Evolutionary conservation across 2,113 vertebrate species (phyloP).

Genomic region (Dipodomys spectabilis): DNA sequence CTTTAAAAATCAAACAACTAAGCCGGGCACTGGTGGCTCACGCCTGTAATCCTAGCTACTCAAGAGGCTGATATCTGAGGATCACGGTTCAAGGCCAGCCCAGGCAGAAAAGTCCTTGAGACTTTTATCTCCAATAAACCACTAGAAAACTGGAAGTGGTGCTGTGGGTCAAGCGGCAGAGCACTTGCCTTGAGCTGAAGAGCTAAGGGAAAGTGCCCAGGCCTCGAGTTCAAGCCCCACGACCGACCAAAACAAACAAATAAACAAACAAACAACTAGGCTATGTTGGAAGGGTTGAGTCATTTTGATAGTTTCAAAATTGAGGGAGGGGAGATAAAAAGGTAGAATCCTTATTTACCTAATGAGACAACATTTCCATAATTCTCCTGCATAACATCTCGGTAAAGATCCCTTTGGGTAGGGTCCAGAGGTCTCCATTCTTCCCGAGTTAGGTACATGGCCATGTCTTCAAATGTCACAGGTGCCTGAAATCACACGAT

Average conservation of each 20-base stretch:
- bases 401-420: constrained; percentile 80
- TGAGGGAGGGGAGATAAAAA: neutral
- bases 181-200: too few species aligned
- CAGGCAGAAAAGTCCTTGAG: too few species aligned
- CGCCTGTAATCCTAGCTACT: too few species aligned
- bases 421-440: constrained; percentile 82
- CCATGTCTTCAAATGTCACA: constrained; percentile 83
- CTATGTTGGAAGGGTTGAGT: constrained; percentile 36
- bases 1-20: constrained; percentile 55
- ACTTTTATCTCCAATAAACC: too few species aligned
- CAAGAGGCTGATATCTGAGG: too few species aligned
- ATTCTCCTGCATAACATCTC: constrained; percentile 83
- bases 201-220: too few species aligned
- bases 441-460: constrained; percentile 81
- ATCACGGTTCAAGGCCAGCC: too few species aligned
- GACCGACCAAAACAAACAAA: too few species aligned
- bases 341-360: constrained; percentile 74
- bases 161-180: too few species aligned
- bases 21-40: neutral
- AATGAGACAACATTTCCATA: constrained; percentile 78
- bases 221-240: too few species aligned
- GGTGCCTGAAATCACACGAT: constrained; percentile 81
- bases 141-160: too few species aligned
- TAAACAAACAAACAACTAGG: neutral
- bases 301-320: constrained; percentile 50